Base-by-base conservation (phyloP, 92 coral and sea anemone species). In the Porites rus region DNA sequence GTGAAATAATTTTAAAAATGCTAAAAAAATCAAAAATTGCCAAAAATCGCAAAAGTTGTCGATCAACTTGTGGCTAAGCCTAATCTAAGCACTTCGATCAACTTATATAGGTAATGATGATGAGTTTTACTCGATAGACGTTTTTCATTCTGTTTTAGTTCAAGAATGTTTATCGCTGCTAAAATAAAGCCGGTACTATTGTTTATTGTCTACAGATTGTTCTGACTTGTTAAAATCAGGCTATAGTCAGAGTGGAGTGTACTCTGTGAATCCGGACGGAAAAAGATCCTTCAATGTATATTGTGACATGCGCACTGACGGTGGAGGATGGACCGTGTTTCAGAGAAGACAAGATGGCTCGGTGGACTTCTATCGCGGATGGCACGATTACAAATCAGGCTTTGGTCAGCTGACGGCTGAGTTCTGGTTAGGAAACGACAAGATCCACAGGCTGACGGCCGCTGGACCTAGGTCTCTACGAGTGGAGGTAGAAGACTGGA, bases 341-440 rank as follows among this genome's bases (percentile, higher is more conserved):
- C 93, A 90, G 84, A 79, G 93, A 90, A 90, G 93, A 74, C 89
- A n/a, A n/a, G 93, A 90, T 65, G 93, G 93, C 62, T 84, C 76
- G 54, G 78, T 83, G 24, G 83, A 88, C 78, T 88, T 81, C 81
- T 80, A 78, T 72, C 87, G 83, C 17, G 60, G 65, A 17, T 82
- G 93, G 93, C 46, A 75, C 14, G 62, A 82, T 14, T 91, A 91
- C 86, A 91, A 88, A 76, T 69, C 87, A 60, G 93, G 93, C 61
- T 86, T 90, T 81, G 93, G 91, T 16, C 82, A 81, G 64, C 83
- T 87, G 88, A 71, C 22, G 19, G 84, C 73, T 50, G 93, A 90
- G 90, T 78, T 74, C 78, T 90, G 93, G 93, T 25, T 87, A 16
- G 93, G 93, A 62, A 69, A 78, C 59, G 91, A 86, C 64, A 81